Base-by-base conservation (phyloP, 2,797 vertebrate genomes). In the Enteromius mattozi region DNA sequence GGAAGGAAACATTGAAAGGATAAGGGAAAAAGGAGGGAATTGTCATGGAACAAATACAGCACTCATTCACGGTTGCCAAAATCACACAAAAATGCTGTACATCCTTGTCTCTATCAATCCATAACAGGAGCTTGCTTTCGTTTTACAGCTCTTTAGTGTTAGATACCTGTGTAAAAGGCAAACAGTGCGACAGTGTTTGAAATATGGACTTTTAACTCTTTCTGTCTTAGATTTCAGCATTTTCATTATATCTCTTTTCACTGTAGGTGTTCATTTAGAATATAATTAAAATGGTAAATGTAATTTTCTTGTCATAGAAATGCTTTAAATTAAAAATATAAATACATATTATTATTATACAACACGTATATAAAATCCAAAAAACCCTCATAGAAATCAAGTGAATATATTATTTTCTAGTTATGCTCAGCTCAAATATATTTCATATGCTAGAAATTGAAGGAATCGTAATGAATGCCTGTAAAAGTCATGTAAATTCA, bases 21-120 rank as follows among this genome's bases (percentile, higher is more conserved):
- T 40, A 35, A 83, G 47, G 82, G 63, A 66, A 81, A 78, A 66
- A 78, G 40, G 45, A 83, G 35, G 30, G 66, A 83, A 79, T 68
- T 74, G 33, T 59, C 47, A 72, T 69, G 12, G 79, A 85, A 85
- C 81, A 83, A 78, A 81, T 66, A 68, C 12, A 37, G 59, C n/a
- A 78, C 63, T 78, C 80, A 80, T 72, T 72, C 72, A 54, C 9
- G 0, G 71, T 49, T 54, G 54, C 63, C 45, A 69, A 51, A 87
- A 47, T 72, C 77, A 74, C 49, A 6, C 21, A 83, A 49, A 85
- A 85, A 88, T 81, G 80, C 40, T 77, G 33, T 68, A 65, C n/a
- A 56, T 82, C 79, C 85, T 33, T 85, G 79, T 70, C 61, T 63
- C 51, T n/a, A 81, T 72, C 56, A 40, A 56, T 47, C 33, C 27